Percentiles rank a stretch among this genome's conserved stretches.
These are phyloP conservation scores for Blastobasis lacticolella DNA, from an alignment of 2,888 invertebrate species.

Conservation along the genomic window DNA sequence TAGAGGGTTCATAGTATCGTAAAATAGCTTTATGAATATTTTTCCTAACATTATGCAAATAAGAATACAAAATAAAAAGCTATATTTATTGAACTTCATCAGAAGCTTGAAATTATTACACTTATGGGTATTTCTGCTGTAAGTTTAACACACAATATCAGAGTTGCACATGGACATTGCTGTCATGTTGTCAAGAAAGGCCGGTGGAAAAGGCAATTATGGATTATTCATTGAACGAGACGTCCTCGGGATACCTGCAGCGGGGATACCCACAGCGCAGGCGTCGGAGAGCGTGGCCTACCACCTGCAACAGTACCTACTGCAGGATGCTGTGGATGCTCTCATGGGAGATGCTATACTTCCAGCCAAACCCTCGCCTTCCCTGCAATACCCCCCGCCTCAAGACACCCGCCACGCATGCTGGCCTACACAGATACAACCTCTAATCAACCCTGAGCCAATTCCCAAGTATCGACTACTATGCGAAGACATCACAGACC, in stretches of 20 bases:
- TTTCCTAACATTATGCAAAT: too few species aligned
- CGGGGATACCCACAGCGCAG: conserved; percentile 25
- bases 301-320: conserved; percentile 20
- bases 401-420: conserved; percentile 25
- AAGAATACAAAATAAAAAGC: too few species aligned
- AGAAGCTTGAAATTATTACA: too few species aligned
- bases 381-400: conserved; percentile 13
- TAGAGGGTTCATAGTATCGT: too few species aligned
- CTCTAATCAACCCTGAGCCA: conserved; percentile 25
- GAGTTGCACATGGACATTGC: too few species aligned
- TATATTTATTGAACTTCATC: too few species aligned
- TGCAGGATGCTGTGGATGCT: conserved; percentile 36
- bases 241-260: conserved; percentile 24
- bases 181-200: too few species aligned
- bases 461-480: conserved; percentile 30
- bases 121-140: too few species aligned
- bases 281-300: conserved; percentile 14
- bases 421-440: conserved; percentile 14
- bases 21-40: too few species aligned
- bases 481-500: conserved; percentile 27
- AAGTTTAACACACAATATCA: too few species aligned
- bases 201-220: conserved; percentile 34
- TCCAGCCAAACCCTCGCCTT: conserved; percentile 18
- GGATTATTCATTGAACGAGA: conserved; percentile 33
- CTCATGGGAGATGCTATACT: conserved; percentile 27